Evolutionary conservation across 2,888 invertebrate species (phyloP).

Genomic region (Drosophila vallismaia): DNA sequence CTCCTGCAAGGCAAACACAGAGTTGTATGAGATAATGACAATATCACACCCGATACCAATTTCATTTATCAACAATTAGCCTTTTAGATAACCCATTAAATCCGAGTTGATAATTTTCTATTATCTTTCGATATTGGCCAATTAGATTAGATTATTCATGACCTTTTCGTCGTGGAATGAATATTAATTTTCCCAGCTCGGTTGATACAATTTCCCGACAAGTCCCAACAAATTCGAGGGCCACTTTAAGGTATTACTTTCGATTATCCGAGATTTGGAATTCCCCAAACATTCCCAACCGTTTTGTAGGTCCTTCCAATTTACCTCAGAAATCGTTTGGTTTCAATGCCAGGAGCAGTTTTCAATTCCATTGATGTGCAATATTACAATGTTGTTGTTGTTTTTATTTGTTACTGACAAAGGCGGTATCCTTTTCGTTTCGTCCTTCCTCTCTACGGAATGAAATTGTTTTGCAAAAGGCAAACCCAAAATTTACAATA

Average conservation of each 20-base stretch:
- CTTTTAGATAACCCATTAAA: not conserved
- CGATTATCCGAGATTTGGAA: not conserved
- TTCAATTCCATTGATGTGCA: constrained; percentile 62
- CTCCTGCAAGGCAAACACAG: constrained; percentile 8
- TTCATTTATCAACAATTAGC: constrained; percentile 5
- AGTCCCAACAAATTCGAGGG: not conserved
- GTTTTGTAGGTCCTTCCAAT: constrained; percentile 8
- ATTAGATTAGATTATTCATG: not conserved
- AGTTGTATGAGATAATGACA: not conserved
- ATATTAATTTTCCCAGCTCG: not conserved
- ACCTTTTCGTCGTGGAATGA: not conserved
- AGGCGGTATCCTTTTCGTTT: constrained; percentile 13
- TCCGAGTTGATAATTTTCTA: constrained; percentile 3
- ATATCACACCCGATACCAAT: not conserved
- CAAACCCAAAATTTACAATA: constrained; percentile 45
- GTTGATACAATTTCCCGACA: not conserved
- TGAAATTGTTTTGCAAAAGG: constrained; percentile 64
- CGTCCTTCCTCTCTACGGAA: constrained; percentile 39
- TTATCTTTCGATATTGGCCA: constrained; percentile 8
- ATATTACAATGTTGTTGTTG: not conserved
- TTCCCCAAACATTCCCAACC: not conserved
- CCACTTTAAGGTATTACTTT: constrained; percentile 1
- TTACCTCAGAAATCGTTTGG: constrained; percentile 9
- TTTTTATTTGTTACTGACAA: constrained; percentile 25
- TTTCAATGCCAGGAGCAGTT: constrained; percentile 49